These are phyloP conservation scores for Rhagonycha fulva DNA, from an alignment of 2,888 invertebrate genomes.

Conservation along the genomic window DNA sequence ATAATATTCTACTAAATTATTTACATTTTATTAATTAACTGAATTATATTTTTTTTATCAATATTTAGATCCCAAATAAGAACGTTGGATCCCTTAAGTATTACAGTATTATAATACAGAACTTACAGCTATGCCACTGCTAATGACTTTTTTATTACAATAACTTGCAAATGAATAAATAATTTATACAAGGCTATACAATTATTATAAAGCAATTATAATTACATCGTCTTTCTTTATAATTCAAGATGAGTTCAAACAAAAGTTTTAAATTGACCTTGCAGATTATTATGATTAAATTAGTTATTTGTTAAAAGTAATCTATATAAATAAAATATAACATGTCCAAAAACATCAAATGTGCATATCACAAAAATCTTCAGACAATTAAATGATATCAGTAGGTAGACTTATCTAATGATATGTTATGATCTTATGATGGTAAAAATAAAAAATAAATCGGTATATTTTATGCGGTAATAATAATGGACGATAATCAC, in stretches of 20 bases:
- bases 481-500: no score
- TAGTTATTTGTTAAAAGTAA: background rate
- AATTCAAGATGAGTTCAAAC: background rate
- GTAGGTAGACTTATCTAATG: no score
- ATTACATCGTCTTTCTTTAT: background rate
- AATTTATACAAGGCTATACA: background rate
- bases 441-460: no score
- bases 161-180: background rate
- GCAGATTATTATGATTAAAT: background rate
- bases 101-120: background rate
- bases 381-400: background rate
- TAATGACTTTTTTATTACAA: background rate
- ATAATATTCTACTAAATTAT: no score
- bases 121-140: background rate
- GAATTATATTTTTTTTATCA: no score
- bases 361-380: background rate
- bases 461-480: no score
- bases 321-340: background rate
- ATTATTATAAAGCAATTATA: background rate
- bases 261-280: background rate
- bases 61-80: no score
- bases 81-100: background rate
- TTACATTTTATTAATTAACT: no score
- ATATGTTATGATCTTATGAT: no score
- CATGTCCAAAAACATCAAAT: no score